phyloP scores from a whole-genome alignment of 2,888 invertebrate genomes.

The Hirtodrosophila duncani region DNA sequence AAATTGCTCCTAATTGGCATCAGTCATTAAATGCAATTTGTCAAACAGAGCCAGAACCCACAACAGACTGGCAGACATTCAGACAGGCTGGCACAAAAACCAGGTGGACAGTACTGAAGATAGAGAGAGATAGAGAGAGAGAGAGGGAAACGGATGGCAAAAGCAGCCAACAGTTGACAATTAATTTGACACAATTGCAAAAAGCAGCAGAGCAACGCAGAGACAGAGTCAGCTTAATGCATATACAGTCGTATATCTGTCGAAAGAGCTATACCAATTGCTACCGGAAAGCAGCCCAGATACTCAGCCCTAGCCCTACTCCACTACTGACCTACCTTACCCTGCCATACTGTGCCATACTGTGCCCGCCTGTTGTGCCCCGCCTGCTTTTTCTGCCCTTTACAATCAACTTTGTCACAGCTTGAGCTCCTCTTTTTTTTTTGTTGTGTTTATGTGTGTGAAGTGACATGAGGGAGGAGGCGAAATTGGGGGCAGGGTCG shows the following conservation, averaged over 20 bases:
- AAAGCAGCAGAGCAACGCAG: constrained; percentile 40
- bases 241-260: constrained; percentile 48
- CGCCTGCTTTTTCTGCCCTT: no score
- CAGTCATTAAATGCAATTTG: constrained; percentile 69
- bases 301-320: no score
- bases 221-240: constrained; percentile 8
- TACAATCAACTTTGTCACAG: no score
- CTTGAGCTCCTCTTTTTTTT: no score
- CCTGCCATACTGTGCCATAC: no score
- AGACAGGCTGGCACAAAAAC: constrained; percentile 25
- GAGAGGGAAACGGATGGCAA: constrained; percentile 4
- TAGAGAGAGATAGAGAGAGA: background rate
- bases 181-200: constrained; percentile 69
- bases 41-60: no score
- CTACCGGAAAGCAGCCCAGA: no score
- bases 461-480: no score
- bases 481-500: no score
- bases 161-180: constrained; percentile 62
- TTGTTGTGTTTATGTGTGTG: no score
- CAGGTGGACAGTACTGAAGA: constrained; percentile 1
- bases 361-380: no score
- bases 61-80: constrained; percentile 40
- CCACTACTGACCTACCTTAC: no score
- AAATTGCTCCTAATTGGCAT: constrained; percentile 66
- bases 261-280: constrained; percentile 38